phyloP scores from a whole-genome alignment of 1,140 invertebrate species.

The Caenorhabditis elegans region WBcel235 BX284606.5:12666001-12666500 shows the following conservation, averaged over 20 bases:
- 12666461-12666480: slow-evolving; percentile 23
- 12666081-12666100: slow-evolving; percentile 65
- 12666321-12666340: slow-evolving; percentile 49
- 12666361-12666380: not conserved
- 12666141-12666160: slow-evolving; percentile 51
- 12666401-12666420: too few species aligned
- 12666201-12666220: too few species aligned
- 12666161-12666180: slow-evolving; percentile 44
- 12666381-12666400: too few species aligned
- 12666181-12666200: too few species aligned
- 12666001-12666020: too few species aligned
- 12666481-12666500: slow-evolving; percentile 12
- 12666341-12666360: not conserved
- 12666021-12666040: slow-evolving; percentile 34
- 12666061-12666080: slow-evolving; percentile 61
- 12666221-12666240: slow-evolving; percentile 55
- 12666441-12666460: not conserved
- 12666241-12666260: slow-evolving; percentile 62
- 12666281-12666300: slow-evolving; percentile 61
- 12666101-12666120: slow-evolving; percentile 60
- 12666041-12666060: slow-evolving; percentile 58
- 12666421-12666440: too few species aligned
- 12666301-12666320: slow-evolving; percentile 51
- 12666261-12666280: slow-evolving; percentile 65
- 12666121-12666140: slow-evolving; percentile 59